These are phyloP conservation scores for Scomber scombrus DNA, from an alignment of 2,113 vertebrate species.

Conservation along the genomic window DNA sequence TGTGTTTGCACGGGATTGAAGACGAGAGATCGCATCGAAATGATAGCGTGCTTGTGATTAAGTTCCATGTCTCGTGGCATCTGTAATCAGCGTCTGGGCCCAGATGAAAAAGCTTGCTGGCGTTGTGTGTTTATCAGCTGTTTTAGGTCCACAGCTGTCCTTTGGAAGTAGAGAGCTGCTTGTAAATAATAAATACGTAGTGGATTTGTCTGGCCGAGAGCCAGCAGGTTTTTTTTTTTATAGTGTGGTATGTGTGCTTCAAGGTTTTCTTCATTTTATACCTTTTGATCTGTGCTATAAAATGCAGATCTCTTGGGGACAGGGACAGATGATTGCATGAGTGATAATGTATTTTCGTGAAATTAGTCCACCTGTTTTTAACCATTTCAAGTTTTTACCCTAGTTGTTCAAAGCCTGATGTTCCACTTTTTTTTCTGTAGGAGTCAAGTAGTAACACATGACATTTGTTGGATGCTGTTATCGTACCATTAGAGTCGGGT, in stretches of 20 bases:
- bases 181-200: slow-evolving; percentile 83
- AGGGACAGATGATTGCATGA: slow-evolving; percentile 72
- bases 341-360: slow-evolving; percentile 37
- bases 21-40: slow-evolving; percentile 81
- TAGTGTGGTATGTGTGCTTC: slow-evolving; percentile 60
- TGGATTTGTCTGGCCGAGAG: slow-evolving; percentile 78
- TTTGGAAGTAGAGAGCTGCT: slow-evolving; percentile 78
- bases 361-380: slow-evolving; percentile 58
- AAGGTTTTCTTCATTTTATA: slow-evolving; percentile 75
- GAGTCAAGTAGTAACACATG: neutral
- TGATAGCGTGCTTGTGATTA: slow-evolving; percentile 84
- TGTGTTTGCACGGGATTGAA: slow-evolving; percentile 71
- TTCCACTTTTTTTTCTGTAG: neutral
- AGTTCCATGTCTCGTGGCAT: slow-evolving; percentile 82
- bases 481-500: neutral
- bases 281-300: slow-evolving; percentile 84
- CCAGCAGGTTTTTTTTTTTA: slow-evolving; percentile 67
- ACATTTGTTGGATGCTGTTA: neutral
- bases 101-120: slow-evolving; percentile 84
- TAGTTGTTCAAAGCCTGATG: neutral
- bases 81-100: slow-evolving; percentile 87
- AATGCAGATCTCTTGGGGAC: slow-evolving; percentile 72
- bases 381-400: slow-evolving; percentile 32
- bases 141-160: slow-evolving; percentile 86
- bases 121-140: slow-evolving; percentile 86